Evolutionary conservation across 2,888 invertebrate species (phyloP).

Genomic region (Ptycholaimellus sp.): DNA sequence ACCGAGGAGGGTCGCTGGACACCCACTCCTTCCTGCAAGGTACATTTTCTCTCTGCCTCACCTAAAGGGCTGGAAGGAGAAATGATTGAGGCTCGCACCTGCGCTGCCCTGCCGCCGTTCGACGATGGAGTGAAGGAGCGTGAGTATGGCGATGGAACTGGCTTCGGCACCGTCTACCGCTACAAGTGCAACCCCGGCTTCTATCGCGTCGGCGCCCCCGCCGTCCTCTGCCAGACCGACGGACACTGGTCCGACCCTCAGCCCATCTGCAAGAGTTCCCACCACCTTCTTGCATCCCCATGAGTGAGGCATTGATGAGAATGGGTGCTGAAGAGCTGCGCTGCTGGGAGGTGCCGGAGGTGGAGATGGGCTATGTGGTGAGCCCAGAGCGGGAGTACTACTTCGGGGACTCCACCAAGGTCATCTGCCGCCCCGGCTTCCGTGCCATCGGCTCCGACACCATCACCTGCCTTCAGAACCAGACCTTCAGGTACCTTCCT

Average conservation of each 20-base stretch:
- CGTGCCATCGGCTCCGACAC: constrained; percentile 15
- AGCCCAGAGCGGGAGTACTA: constrained; percentile 9
- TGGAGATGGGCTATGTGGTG: constrained; percentile 15
- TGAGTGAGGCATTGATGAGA: neutral
- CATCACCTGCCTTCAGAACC: constrained; percentile 21
- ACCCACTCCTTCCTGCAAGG: constrained; percentile 18
- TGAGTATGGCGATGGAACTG: constrained; percentile 23
- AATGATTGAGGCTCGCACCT: constrained; percentile 16
- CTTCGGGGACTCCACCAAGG: constrained; percentile 19
- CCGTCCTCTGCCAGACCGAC: constrained; percentile 59
- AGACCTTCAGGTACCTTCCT: constrained; percentile 11
- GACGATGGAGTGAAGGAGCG: constrained; percentile 17
- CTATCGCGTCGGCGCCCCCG: constrained; percentile 41
- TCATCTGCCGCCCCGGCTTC: constrained; percentile 19
- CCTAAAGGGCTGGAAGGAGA: neutral
- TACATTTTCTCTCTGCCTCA: constrained; percentile 5
- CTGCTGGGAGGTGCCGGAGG: constrained; percentile 16
- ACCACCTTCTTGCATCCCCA: neutral
- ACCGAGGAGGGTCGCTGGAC: constrained; percentile 22
- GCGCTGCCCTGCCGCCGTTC: constrained; percentile 19
- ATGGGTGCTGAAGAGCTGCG: constrained; percentile 13
- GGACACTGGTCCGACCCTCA: constrained; percentile 76
- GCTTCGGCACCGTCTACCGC: constrained; percentile 21
- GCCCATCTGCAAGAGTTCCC: constrained; percentile 58
- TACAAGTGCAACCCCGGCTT: constrained; percentile 22